phyloP scores from a whole-genome alignment of 2,113 vertebrate species.

The Colius striatus region DNA sequence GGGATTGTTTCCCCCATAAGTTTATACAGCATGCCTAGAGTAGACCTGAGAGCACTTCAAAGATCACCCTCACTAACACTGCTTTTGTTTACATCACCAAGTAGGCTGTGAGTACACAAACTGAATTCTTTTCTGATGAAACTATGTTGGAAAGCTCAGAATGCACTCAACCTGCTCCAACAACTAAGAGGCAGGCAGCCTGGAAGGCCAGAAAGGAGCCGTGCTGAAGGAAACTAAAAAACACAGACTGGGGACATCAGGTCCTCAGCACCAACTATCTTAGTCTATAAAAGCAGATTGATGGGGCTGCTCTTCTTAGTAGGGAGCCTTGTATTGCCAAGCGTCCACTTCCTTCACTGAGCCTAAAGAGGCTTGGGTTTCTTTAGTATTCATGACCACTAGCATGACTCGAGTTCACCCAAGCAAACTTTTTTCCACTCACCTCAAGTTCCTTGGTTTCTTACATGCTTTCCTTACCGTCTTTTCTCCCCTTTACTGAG shows the following conservation, averaged over 20 bases:
- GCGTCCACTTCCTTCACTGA: background rate
- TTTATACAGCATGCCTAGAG: background rate
- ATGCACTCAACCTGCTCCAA: accelerated
- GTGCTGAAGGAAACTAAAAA: background rate
- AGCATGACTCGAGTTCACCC: background rate
- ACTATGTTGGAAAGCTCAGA: background rate
- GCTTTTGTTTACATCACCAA: background rate
- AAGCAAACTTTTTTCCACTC: background rate
- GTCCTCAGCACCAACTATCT: background rate
- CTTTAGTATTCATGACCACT: background rate
- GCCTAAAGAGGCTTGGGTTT: background rate
- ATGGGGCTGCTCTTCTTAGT: background rate
- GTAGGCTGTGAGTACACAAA: background rate
- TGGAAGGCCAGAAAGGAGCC: background rate
- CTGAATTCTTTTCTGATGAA: background rate
- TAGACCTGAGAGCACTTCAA: background rate
- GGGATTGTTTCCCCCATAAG: background rate
- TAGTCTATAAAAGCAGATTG: background rate
- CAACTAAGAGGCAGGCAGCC: background rate
- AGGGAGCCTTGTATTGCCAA: background rate
- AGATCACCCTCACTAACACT: background rate
- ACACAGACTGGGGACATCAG: background rate
- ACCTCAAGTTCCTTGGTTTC: background rate
- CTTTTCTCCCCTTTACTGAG: background rate
- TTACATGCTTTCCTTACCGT: background rate